These are phyloP conservation scores for Sweltsa coloradensis DNA, from an alignment of 1,140 invertebrate species.

Conservation along the genomic window DNA sequence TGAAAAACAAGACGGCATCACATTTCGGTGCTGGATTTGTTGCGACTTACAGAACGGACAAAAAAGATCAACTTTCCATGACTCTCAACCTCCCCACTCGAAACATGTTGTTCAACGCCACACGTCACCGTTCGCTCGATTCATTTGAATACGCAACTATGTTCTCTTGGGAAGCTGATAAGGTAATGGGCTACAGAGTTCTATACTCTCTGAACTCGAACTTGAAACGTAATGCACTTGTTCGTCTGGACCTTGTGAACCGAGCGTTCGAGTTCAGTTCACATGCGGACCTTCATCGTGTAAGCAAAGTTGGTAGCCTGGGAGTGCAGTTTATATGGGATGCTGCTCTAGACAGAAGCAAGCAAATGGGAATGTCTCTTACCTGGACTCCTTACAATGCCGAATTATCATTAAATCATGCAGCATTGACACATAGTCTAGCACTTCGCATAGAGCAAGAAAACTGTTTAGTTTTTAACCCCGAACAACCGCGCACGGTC, in stretches of 20 bases:
- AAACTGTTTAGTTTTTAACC: no score
- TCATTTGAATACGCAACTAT: not conserved
- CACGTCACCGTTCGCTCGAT: not conserved
- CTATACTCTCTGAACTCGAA: not conserved
- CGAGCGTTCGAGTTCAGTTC: conserved; percentile 3
- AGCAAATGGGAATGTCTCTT: conserved; percentile 1
- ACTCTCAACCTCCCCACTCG: conserved; percentile 6
- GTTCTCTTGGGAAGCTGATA: conserved; percentile 2
- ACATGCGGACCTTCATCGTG: not conserved
- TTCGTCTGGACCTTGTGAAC: not conserved
- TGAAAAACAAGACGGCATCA: not conserved
- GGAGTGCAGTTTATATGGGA: conserved; percentile 9
- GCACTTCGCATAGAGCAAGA: not conserved
- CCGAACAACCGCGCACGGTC: no score
- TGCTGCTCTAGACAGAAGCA: conserved; percentile 3
- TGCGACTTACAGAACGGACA: not conserved
- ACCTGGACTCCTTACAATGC: not conserved
- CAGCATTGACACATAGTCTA: conserved; percentile 1
- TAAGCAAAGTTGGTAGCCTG: not conserved
- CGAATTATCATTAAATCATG: conserved; percentile 7
- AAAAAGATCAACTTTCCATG: not conserved
- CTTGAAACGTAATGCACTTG: not conserved
- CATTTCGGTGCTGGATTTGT: not conserved
- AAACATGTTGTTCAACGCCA: conserved; percentile 1
- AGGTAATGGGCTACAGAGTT: conserved; percentile 5